Evolutionary conservation across 2,797 vertebrate genomes (phyloP), one percentile per base, ranked within the genome.

Genomic region (Onychomys leucogaster): DNA sequence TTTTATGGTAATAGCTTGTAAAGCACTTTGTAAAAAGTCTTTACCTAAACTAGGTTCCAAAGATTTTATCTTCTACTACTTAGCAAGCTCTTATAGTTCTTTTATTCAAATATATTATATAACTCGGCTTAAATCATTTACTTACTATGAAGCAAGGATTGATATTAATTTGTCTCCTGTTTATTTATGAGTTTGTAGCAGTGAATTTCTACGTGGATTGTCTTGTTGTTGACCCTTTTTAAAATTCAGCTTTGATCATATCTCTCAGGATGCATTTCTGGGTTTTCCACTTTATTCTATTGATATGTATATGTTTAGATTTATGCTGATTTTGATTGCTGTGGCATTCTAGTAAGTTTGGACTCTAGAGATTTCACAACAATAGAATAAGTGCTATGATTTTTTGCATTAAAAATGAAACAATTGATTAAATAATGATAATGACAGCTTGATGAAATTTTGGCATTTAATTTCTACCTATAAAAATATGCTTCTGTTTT

Each of bases 341-440:
- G 4, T 32, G 73, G 61, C 14, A 34, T 90, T 89, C 89, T 82
- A 83, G 5, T 43, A 95, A 71, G n/a, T 90, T 94, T 73, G 27
- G 55, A 94, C 32, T 73, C 49, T 73, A 11, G 34, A 89, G 17
- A 37, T 91, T 95, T 57, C 23, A 65, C n/a, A 95, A 88, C 1
- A 16, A 14, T 1, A 21, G 9, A 59, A 80, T 80, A 4, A 75
- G 14, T 69, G 9, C 52, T 43, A 96, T n/a, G 73, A 52, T 4
- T 80, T 91, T 55, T 1, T 88, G 25, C 49, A 49, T 94, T 84
- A 69, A 90, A 90, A 94, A 63, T 95, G 55, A 27, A 82, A 92
- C 19, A 67, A 80, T 83, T 87, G 52, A 65, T 81, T 63, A 52
- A 19, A 41, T 73, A 61, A 41, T 63, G 6, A 52, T 63, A 81